Percentiles rank a stretch among this genome's conserved stretches.
These are phyloP conservation scores for Pachyramphus minor DNA, from an alignment of 2,113 vertebrate species.

Conservation along the genomic window DNA sequence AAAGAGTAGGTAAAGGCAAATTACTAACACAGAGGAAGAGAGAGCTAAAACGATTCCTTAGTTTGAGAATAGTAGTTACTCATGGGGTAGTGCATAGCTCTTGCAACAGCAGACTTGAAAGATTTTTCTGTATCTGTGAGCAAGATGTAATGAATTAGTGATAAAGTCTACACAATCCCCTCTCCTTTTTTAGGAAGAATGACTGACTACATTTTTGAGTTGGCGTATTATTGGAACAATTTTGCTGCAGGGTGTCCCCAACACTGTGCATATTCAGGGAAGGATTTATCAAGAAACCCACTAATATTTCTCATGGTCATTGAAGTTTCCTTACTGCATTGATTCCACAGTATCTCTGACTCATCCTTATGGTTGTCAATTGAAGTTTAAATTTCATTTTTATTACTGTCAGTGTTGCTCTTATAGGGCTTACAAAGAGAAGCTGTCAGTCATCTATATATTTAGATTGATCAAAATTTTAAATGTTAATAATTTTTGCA, in stretches of 20 bases:
- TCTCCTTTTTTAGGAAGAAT: background rate
- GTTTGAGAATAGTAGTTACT: background rate
- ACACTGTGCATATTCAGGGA: background rate
- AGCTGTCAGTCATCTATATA: background rate
- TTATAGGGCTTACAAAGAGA: background rate
- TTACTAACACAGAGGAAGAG: background rate
- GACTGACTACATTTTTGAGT: background rate
- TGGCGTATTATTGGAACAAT: accelerated
- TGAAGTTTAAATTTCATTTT: background rate
- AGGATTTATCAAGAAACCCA: background rate
- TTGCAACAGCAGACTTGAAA: background rate
- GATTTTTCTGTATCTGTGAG: background rate
- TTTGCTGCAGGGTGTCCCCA: background rate
- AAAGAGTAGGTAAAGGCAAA: background rate
- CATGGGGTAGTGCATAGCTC: background rate
- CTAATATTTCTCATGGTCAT: background rate
- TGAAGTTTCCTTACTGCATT: background rate
- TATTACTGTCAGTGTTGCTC: background rate
- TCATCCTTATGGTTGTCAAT: background rate
- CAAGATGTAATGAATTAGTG: background rate
- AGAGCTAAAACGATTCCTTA: background rate
- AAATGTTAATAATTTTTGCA: background rate
- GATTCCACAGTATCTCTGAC: background rate
- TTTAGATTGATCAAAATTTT: background rate
- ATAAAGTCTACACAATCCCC: background rate